phyloP scores from a whole-genome alignment of 2,113 vertebrate genomes.

The Heterochromis multidens region DNA sequence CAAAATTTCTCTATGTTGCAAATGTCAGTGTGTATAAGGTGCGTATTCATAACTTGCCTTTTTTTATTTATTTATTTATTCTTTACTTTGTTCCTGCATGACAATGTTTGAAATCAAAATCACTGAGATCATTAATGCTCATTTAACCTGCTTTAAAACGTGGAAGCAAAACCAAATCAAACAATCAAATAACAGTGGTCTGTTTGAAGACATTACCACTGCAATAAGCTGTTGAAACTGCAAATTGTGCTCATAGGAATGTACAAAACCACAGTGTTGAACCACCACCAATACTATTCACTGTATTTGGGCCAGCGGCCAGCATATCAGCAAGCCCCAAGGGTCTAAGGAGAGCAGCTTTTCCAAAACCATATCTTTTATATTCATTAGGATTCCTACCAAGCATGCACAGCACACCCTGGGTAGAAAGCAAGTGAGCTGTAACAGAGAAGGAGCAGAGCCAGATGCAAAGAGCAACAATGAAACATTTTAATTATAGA shows the following conservation, averaged over 20 bases:
- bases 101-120: not conserved
- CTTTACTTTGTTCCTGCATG: no score
- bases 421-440: slow-evolving; percentile 16
- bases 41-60: no score
- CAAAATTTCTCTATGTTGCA: not conserved
- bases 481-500: not conserved
- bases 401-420: not conserved
- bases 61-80: no score
- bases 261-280: not conserved
- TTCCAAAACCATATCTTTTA: slow-evolving; percentile 26
- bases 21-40: not conserved
- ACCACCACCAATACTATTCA: not conserved
- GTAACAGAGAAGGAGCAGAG: not conserved
- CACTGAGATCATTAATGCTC: not conserved
- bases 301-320: not conserved
- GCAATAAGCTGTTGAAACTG: not conserved
- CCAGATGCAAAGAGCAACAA: not conserved
- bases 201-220: not conserved
- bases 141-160: not conserved
- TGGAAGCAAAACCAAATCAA: not conserved
- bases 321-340: not conserved
- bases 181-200: not conserved
- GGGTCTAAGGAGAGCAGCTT: slow-evolving; percentile 6
- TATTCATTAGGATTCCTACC: slow-evolving; percentile 17
- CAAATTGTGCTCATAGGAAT: not conserved